These are phyloP conservation scores for Geodia barretti DNA, from an alignment of 37 sponge, comb jelly and placozoan species.

Conservation along the genomic window DNA sequence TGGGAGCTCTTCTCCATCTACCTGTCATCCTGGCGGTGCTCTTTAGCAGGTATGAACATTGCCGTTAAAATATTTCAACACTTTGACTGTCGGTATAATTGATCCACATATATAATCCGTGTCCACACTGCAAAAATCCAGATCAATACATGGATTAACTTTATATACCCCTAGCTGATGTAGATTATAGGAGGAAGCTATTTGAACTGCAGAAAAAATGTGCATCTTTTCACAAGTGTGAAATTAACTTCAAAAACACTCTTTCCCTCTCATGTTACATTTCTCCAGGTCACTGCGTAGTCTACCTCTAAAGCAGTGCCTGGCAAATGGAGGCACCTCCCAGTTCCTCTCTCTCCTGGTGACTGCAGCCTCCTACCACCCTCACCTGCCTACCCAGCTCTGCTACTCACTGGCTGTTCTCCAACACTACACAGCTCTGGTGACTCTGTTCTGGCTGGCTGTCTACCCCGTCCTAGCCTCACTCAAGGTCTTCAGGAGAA, in stretches of 20 bases:
- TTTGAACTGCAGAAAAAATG: too few relatives aligned
- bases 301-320: constrained; percentile 6
- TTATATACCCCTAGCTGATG: too few relatives aligned
- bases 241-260: too few relatives aligned
- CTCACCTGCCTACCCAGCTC: not conserved
- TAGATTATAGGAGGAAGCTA: too few relatives aligned
- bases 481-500: constrained; percentile 5
- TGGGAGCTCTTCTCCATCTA: constrained; percentile 11
- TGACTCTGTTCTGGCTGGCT: constrained; percentile 17
- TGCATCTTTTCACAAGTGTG: too few relatives aligned
- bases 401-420: constrained; percentile 28
- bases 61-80: too few relatives aligned
- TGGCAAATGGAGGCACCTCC: not conserved
- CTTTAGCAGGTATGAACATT: constrained; percentile 2
- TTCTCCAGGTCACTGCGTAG: constrained; percentile 13
- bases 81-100: too few relatives aligned
- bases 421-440: constrained; percentile 26
- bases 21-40: constrained; percentile 6
- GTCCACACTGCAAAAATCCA: too few relatives aligned
- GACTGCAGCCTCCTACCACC: constrained; percentile 18
- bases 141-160: too few relatives aligned
- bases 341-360: constrained; percentile 13
- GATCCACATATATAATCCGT: too few relatives aligned
- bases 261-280: not conserved
- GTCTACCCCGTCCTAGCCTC: constrained; percentile 11